Evolutionary conservation across 2,888 invertebrate genomes (phyloP).

Genomic region (Criorhina ranunculi): DNA sequence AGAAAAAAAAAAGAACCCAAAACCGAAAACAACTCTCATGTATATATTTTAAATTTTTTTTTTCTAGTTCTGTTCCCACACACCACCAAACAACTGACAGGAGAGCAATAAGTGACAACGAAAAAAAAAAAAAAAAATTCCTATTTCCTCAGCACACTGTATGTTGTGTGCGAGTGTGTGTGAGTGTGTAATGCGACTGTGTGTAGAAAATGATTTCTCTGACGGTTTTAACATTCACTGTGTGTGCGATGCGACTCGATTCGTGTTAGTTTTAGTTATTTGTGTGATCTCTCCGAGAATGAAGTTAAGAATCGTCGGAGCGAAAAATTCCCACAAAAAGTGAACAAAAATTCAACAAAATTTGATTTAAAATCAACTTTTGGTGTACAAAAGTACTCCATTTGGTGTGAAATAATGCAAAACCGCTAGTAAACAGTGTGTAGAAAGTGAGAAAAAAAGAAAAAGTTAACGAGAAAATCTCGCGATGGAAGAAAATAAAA

Average conservation of each 20-base stretch:
- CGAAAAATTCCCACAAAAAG: constrained; percentile 27
- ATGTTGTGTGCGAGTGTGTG: background rate
- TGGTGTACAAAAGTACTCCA: background rate
- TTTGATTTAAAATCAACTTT: constrained; percentile 3
- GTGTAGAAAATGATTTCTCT: constrained; percentile 34
- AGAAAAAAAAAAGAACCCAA: constrained; percentile 5
- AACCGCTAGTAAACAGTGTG: constrained; percentile 20
- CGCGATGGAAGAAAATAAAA: constrained; percentile 50
- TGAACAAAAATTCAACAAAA: constrained; percentile 24
- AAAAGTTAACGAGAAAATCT: constrained; percentile 6
- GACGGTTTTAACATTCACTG: constrained; percentile 17
- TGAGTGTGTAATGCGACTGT: background rate
- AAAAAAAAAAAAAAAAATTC: constrained; percentile 21
- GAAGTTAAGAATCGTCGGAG: constrained; percentile 50
- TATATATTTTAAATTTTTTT: constrained; percentile 21
- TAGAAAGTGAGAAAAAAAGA: constrained; percentile 5
- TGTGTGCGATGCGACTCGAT: constrained; percentile 51
- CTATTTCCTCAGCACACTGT: background rate
- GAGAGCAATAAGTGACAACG: constrained; percentile 34
- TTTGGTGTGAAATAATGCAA: constrained; percentile 3
- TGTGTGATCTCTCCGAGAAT: constrained; percentile 68
- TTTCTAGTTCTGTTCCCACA: constrained; percentile 7
- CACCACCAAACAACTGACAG: constrained; percentile 49
- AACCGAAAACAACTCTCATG: constrained; percentile 19
- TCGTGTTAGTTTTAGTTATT: constrained; percentile 74